A percentile compares a stretch with the other conserved stretches of the same genome.
phyloP scores from a whole-genome alignment of 2,113 vertebrate genomes.

The Elephantulus edwardii region DNA sequence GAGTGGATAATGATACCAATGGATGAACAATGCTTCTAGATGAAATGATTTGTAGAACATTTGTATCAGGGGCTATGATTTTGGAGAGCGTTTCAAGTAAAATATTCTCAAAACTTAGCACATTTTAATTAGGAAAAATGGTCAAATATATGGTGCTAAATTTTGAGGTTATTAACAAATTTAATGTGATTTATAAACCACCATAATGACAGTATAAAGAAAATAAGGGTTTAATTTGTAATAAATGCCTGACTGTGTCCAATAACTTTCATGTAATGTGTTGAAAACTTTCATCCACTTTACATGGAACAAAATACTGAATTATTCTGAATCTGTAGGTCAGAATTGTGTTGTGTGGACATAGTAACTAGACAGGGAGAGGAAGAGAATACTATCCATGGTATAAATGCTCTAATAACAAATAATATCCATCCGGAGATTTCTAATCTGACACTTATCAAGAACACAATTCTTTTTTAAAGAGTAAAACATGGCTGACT shows the following conservation, averaged over 20 bases:
- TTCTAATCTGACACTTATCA: constrained; percentile 73
- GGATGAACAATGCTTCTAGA: not conserved
- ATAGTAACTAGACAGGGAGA: not conserved
- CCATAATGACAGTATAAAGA: not conserved
- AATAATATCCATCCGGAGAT: constrained; percentile 52
- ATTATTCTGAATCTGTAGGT: constrained; percentile 54
- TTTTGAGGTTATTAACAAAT: not conserved
- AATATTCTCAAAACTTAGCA: not conserved
- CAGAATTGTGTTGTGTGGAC: constrained; percentile 24
- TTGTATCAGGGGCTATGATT: not conserved
- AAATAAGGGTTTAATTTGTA: not conserved
- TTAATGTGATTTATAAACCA: not conserved
- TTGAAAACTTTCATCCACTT: not conserved
- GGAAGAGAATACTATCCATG: constrained; percentile 29
- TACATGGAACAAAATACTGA: not conserved
- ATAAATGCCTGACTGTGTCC: not conserved
- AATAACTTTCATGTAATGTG: not conserved
- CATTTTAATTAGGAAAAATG: not conserved
- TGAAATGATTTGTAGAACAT: not conserved
- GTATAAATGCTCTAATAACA: constrained; percentile 45
- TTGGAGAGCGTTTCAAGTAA: not conserved
- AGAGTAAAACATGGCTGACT: constrained; percentile 62
- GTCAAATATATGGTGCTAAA: not conserved
- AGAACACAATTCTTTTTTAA: constrained; percentile 67
- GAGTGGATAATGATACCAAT: not conserved